phyloP scores from a whole-genome alignment of 2,888 invertebrate genomes.

The Temnothorax rugatulus region DNA sequence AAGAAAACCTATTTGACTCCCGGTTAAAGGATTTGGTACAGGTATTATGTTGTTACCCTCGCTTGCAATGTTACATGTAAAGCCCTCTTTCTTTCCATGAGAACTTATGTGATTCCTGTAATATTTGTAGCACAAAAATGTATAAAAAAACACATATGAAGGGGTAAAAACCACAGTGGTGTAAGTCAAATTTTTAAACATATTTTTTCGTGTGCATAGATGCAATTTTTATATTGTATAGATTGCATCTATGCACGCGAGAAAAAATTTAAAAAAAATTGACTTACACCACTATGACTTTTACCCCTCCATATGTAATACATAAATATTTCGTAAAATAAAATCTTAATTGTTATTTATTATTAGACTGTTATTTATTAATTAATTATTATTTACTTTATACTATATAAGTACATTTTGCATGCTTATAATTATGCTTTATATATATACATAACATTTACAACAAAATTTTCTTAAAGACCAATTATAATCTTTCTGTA shows the following conservation, averaged over 20 bases:
- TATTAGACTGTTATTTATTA: background rate
- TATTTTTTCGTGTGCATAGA: no score
- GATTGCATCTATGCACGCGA: no score
- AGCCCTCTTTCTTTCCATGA: conserved; percentile 71
- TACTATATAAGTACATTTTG: background rate
- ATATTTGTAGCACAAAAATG: conserved; percentile 3
- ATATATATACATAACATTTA: background rate
- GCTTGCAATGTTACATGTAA: conserved; percentile 64
- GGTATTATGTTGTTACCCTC: conserved; percentile 70
- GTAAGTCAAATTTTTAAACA: no score
- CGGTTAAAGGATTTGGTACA: conserved; percentile 71
- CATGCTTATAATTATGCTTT: background rate
- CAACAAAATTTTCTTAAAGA: background rate
- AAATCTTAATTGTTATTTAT: background rate
- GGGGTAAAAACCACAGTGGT: no score
- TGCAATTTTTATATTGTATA: no score
- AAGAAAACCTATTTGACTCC: conserved; percentile 73
- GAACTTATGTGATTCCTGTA: conserved; percentile 73
- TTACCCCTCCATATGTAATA: no score
- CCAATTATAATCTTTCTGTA: background rate
- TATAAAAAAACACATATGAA: background rate
- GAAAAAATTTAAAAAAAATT: no score
- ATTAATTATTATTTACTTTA: background rate
- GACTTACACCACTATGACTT: no score
- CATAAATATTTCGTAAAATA: background rate